Conservation (phyloP, 35 echinoderm and acorn worm species). For the Ptychodera flava region DNA sequence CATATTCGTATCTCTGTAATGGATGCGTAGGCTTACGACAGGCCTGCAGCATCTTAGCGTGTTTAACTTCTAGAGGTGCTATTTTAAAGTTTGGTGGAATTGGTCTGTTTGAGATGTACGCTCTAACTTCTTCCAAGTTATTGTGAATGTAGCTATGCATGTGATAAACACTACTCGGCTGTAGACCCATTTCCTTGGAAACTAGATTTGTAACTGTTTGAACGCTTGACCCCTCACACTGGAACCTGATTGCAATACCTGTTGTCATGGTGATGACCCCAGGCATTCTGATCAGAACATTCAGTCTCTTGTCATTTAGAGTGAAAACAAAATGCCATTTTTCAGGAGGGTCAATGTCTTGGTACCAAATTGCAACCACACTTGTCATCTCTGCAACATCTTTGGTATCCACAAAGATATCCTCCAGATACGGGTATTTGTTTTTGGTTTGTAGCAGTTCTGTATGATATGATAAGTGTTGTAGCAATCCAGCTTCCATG, state of each 20-base stretch:
- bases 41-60: not conserved
- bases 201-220: not conserved
- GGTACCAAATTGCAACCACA: not conserved
- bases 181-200: not conserved
- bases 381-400: not conserved
- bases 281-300: not conserved
- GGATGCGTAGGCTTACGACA: not conserved
- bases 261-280: too few species aligned
- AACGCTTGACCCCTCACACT: not conserved
- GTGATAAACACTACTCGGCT: not conserved
- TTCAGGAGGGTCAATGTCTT: not conserved
- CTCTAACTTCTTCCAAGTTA: not conserved
- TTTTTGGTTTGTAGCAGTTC: not conserved
- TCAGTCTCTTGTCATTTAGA: not conserved
- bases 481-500: not conserved
- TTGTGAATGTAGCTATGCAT: not conserved
- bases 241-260: too few species aligned
- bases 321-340: not conserved
- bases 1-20: not conserved
- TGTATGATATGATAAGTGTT: not conserved
- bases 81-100: not conserved
- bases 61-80: not conserved
- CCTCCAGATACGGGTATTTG: not conserved
- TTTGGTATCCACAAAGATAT: not conserved
- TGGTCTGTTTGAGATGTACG: not conserved